A percentile compares a stretch with the other conserved stretches of the same genome.
phyloP scores from a whole-genome alignment of 2,113 vertebrate species.

The Triplophysa rosa region DNA sequence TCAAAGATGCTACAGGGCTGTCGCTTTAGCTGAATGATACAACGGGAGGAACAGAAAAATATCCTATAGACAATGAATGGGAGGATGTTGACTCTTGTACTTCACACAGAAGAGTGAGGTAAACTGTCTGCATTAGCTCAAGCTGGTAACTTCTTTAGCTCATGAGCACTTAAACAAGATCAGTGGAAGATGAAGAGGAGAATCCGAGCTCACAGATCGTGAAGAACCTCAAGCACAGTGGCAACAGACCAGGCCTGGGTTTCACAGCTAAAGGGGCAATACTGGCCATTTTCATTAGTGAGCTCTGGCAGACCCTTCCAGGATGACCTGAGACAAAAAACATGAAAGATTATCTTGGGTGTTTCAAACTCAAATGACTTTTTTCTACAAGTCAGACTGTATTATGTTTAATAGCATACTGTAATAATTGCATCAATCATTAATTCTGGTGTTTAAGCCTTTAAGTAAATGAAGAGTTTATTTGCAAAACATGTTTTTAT shows the following conservation, averaged over 20 bases:
- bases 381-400: background rate
- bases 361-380: background rate
- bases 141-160: background rate
- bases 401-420: too few species aligned
- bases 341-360: background rate
- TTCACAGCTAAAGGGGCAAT: conserved; percentile 96
- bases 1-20: background rate
- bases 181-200: background rate
- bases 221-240: conserved; percentile 85
- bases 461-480: too few species aligned
- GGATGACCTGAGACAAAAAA: conserved; percentile 77
- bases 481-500: too few species aligned
- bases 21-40: background rate
- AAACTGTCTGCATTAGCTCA: conserved; percentile 11
- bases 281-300: conserved; percentile 93
- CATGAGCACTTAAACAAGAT: background rate
- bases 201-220: conserved; percentile 70
- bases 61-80: background rate
- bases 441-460: too few species aligned
- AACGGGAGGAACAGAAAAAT: background rate
- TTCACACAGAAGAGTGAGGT: background rate
- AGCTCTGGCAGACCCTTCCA: conserved; percentile 98
- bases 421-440: too few species aligned
- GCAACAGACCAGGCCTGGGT: conserved; percentile 95
- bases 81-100: background rate